Conservation (phyloP, 1,140 invertebrate species). For the Drosophila seguyi region DNA sequence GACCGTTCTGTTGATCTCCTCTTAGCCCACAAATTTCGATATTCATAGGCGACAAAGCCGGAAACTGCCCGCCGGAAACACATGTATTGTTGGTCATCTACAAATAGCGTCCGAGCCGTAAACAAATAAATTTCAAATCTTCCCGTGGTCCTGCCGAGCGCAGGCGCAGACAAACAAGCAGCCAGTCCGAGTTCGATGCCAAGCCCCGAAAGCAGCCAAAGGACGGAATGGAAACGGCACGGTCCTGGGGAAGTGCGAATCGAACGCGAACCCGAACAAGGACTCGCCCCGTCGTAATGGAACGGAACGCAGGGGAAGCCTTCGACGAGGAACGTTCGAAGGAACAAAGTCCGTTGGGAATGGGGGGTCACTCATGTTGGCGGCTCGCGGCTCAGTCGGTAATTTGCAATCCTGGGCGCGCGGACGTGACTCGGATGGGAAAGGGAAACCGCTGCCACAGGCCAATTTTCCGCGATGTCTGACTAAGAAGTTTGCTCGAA, state of each 20-base stretch:
- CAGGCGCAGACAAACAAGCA: slow-evolving; percentile 61
- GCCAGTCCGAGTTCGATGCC: slow-evolving; percentile 30
- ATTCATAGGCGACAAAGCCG: slow-evolving; percentile 27
- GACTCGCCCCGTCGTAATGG: slow-evolving; percentile 12
- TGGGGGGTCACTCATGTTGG: slow-evolving; percentile 38
- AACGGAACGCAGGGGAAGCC: slow-evolving; percentile 34
- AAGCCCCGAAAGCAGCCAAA: not conserved
- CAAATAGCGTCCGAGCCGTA: slow-evolving; percentile 49
- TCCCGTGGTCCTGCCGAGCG: slow-evolving; percentile 25
- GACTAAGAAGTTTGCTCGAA: slow-evolving; percentile 1
- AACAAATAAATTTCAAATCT: slow-evolving; percentile 60
- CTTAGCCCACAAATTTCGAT: slow-evolving; percentile 8
- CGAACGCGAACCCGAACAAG: slow-evolving; percentile 7
- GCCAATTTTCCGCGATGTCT: slow-evolving; percentile 58
- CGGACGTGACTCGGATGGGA: slow-evolving; percentile 66
- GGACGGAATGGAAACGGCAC: slow-evolving; percentile 6
- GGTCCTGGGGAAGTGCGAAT: slow-evolving; percentile 27
- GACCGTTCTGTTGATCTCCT: slow-evolving; percentile 1
- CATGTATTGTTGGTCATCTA: slow-evolving; percentile 51
- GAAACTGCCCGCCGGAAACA: slow-evolving; percentile 30
- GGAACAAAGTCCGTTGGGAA: slow-evolving; percentile 26
- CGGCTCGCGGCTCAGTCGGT: slow-evolving; percentile 65
- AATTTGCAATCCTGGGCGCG: slow-evolving; percentile 75
- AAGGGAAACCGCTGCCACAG: slow-evolving; percentile 28
- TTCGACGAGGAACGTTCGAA: slow-evolving; percentile 13